Percentiles rank a stretch among this genome's conserved stretches.
Conservation (phyloP, 2,888 invertebrate genomes). For the Nephrotoma guestfalica region DNA sequence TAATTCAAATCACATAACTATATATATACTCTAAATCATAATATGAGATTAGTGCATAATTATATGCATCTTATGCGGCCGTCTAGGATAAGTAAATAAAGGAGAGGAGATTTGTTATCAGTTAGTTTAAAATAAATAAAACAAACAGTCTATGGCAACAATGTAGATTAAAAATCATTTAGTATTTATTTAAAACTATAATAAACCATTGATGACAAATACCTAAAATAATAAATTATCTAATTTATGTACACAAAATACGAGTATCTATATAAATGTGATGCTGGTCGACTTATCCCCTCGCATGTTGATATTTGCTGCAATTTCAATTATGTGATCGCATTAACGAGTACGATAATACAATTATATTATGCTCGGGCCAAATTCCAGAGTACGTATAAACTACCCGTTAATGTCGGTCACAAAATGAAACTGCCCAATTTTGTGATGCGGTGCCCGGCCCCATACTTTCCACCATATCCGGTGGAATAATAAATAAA, state of each 20-base stretch:
- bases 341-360: conserved; percentile 30
- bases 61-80: neutral
- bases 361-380: conserved; percentile 4
- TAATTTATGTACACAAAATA: neutral
- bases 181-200: neutral
- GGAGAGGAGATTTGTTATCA: neutral
- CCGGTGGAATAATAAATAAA: neutral
- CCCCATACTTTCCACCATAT: too few species aligned
- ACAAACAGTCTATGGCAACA: neutral
- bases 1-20: neutral
- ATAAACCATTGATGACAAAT: neutral
- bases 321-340: conserved; percentile 34
- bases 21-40: neutral
- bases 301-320: conserved; percentile 9
- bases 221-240: neutral
- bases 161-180: neutral
- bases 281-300: neutral
- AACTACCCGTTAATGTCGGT: conserved; percentile 35
- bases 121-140: neutral
- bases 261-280: neutral
- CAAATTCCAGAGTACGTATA: neutral
- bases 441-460: neutral
- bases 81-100: neutral
- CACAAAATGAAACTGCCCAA: conserved; percentile 32
- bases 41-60: neutral